Base-by-base conservation (phyloP, 2,797 vertebrate species). In the Uromys caudimaculatus region DNA sequence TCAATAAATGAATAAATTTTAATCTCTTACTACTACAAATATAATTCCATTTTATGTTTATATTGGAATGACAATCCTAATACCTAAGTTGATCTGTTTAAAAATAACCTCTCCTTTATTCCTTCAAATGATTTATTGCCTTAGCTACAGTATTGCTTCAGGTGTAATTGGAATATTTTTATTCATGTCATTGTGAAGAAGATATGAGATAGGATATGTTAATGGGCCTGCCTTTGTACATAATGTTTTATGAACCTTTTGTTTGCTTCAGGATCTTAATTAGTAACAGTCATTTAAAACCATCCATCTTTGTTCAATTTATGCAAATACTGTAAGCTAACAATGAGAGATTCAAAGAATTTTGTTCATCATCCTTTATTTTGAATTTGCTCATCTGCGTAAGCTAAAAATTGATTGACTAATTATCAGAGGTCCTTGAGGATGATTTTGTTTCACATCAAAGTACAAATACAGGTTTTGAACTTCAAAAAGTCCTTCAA, bases 91-190 rank as follows among this genome's bases (percentile, higher is more conserved):
- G 94, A 54, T 96, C 89, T 94, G 94, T 91, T 90, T 97, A 58
- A 97, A 96, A 96, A 91, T 97, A 96, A 98, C 95, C 64, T 83
- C 81, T 64, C 24, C 93, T 56, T 96, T 76, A 89, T 86, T 89
- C 91, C 79, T 95, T 98, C 84, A 96, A 97, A 90, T 98, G 98
- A 98, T 97, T 98, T 97, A 98, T 98, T 98, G 58, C 94, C 82
- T 98, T 98, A 95, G 95, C 97, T 98, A 96, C 76, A 94, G 91
- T 94, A 97, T 97, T 98, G 96, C 92, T 98, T 98, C 97, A 98
- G 97, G 97, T 98, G 79, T 98, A 98, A 98, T 98, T 97, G 94
- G 91, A 98, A 96, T 97, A 98, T 98, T 98, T 98, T 92, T 98
- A 98, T 98, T 98, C 85, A 60, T 98, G 98, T 97, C 98, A 95